A percentile compares a stretch with the other conserved stretches of the same genome.
Conservation (phyloP, 2,797 vertebrate species). For the Prunella strophiata region DNA sequence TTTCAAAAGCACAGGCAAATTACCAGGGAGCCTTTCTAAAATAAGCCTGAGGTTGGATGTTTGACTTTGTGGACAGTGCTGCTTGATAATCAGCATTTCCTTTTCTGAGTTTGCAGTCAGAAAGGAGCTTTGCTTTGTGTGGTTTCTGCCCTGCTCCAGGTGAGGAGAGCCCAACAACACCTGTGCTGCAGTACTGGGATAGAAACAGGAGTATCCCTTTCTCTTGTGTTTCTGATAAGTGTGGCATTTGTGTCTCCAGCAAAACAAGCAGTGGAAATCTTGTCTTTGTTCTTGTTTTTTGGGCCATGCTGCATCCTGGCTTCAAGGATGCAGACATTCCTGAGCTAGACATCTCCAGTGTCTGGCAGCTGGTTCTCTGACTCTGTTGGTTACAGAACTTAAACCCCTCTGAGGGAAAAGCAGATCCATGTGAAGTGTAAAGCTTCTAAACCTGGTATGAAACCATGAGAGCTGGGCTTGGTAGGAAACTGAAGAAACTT, state of each 20-base stretch:
- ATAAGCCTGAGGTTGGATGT: slow-evolving; percentile 81
- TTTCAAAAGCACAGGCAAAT: slow-evolving; percentile 88
- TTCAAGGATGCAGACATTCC: slow-evolving; percentile 56
- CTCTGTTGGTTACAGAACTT: not conserved
- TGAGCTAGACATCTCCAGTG: slow-evolving; percentile 28
- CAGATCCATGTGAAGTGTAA: not conserved
- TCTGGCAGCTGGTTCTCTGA: slow-evolving; percentile 24
- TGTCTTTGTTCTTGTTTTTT: not conserved
- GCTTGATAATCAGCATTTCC: slow-evolving; percentile 75
- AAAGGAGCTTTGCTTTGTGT: not conserved
- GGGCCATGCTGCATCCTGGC: not conserved
- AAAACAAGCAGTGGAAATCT: slow-evolving; percentile 24
- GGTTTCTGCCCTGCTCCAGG: not conserved
- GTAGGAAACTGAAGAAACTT: not conserved
- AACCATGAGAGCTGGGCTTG: not conserved
- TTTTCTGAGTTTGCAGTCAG: slow-evolving; percentile 25
- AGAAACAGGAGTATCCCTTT: not conserved
- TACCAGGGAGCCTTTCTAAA: slow-evolving; percentile 83
- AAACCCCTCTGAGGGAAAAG: not conserved
- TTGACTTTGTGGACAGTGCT: slow-evolving; percentile 80
- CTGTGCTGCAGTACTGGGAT: not conserved
- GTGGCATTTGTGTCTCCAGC: not conserved
- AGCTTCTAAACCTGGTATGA: not conserved
- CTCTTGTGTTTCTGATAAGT: not conserved
- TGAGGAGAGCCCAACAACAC: accelerated